Evolutionary conservation across 2,888 invertebrate genomes (phyloP), one percentile per base, ranked within the genome.

Genomic region (Acrocyrtus sp.): DNA sequence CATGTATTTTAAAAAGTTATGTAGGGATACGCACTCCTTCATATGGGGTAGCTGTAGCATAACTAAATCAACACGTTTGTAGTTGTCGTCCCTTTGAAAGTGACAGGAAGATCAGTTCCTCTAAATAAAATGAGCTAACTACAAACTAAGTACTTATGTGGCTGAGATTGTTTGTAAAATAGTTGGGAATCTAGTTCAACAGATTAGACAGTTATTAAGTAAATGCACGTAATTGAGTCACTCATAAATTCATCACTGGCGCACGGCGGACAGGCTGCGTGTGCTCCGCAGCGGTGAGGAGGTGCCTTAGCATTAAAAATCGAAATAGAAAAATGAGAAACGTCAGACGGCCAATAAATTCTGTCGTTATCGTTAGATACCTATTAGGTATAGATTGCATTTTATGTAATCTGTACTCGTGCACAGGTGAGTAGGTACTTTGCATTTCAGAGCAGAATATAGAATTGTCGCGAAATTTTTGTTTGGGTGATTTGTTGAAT

Each of bases 161-260:
- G 57, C 39, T 50, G 50, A 48, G 12, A 50, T 27, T 39, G 27
- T 54, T 39, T 53, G n/a, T n/a, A n/a, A n/a, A n/a, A n/a, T n/a
- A n/a, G n/a, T n/a, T 68, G 47, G 41, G 58, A 67, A 67, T 58
- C 58, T 67, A 67, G 67, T 67, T 67, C 67, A 67, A 22, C 19
- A 10, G 34, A 8, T 34, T 34, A 48, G 45, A 17, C 58, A 48
- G 12, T 34, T 34, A 12, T 34, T 34, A 34, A 34, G 34, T 34
- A 39, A 48, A 43, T 12, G 21, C 41, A 21, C 3, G 41, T 41
- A 67, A 66, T 47, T 39, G 48, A 67, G 41, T 58, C 51, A 27
- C 27, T 58, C 51, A 67, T 67, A 67, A 66, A 57, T 65, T 12
- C 54, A 65, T 65, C 63, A 45, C 3, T 43, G 26, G 34, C 34